Evolutionary conservation across 2,113 vertebrate species (phyloP), one percentile per base, ranked within the genome.

Genomic region (Gavia stellata): DNA sequence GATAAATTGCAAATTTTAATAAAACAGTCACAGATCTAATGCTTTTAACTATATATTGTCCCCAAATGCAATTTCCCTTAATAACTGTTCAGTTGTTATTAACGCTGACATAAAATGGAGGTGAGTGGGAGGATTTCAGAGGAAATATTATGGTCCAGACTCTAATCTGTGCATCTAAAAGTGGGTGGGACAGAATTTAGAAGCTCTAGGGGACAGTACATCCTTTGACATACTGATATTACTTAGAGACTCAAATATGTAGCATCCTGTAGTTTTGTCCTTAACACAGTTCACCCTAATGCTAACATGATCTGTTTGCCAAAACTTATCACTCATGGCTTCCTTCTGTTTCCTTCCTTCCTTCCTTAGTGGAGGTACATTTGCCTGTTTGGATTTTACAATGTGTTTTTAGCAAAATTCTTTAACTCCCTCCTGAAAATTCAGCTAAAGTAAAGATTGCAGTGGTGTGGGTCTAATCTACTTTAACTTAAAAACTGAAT

Each of bases 291-390:
- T 92, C 63, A 71, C 38, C 15, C 38, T 86, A 47, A 62, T 34
- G n/a, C 63, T 91, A 92, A 62, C 33, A 38, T 15, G 19, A 62
- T 80, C 36, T 75, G 31, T 66, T 91, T 95, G 81, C 81, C 78
- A 95, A 89, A 93, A 84, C 24, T 40, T 72, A 66, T 83, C 81
- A 94, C 61, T 92, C 56, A 91, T 40, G 16, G 68, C 55, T 36
- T 92, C 59, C 40, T 96, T 81, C 29, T 58, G 31, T 83, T 95
- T 90, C 81, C 73, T 94, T 88, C 78, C 68, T 92, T 92, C 78
- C 78, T 78, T 83, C 72, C 81, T 96, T 42, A 66, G 59, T 55
- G 59, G 28, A 90, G 61, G 80, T 75, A 81, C 52, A 36, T 75
- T 91, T 90, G 70, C 23, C 53, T 82, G 44, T 85, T 81, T 67